Conservation (phyloP, 2,797 vertebrate species). For the Crax fasciolata region DNA sequence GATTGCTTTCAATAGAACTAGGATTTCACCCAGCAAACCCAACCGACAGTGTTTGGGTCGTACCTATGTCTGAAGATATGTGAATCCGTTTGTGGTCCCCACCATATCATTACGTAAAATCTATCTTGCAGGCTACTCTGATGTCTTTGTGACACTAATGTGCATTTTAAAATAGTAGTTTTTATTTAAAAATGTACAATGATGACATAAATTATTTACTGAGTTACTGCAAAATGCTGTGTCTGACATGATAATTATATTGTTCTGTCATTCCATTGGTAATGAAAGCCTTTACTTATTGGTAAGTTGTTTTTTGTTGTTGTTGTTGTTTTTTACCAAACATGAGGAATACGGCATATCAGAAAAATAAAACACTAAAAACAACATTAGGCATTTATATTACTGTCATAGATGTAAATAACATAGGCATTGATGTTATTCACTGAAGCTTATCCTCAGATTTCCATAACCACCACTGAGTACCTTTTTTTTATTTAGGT, state of each 20-base stretch:
- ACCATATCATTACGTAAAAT: not conserved
- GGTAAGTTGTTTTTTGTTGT: not conserved
- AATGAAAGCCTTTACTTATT: constrained; percentile 48
- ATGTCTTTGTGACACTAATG: constrained; percentile 24
- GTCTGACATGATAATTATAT: constrained; percentile 42
- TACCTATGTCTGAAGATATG: not conserved
- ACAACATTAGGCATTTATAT: not conserved
- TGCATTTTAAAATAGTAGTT: constrained; percentile 42
- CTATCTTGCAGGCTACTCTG: not conserved
- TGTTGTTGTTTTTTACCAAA: constrained; percentile 14
- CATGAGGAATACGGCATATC: not conserved
- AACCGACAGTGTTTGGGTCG: not conserved
- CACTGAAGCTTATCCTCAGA: not conserved
- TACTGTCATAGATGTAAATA: not conserved
- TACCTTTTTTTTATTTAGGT: not conserved
- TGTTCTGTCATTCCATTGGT: constrained; percentile 35
- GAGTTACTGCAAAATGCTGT: constrained; percentile 47
- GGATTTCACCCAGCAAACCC: not conserved
- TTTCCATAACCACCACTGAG: not conserved
- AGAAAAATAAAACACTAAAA: not conserved
- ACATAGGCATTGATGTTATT: not conserved
- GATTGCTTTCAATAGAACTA: not conserved
- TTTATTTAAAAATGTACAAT: constrained; percentile 30
- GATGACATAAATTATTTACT: constrained; percentile 50
- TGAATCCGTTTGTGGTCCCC: not conserved